Base-by-base conservation (phyloP, 30 jellyfish, hydroid and myxozoan genomes). In the Kudoa iwatai region DNA sequence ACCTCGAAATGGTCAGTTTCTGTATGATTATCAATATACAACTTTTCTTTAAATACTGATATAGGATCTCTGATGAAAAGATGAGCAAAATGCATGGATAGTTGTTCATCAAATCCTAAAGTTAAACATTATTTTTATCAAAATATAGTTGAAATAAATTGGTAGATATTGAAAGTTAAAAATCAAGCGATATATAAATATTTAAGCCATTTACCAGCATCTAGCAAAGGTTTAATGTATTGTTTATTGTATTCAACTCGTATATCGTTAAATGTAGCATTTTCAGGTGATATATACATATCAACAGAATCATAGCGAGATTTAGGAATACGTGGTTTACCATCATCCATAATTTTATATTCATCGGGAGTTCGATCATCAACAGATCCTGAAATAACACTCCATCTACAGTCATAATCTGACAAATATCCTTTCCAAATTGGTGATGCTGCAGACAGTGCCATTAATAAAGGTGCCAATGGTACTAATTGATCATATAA, bases 1-100 rank as follows among this genome's bases (percentile, higher is more conserved):
- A 74, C 94, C 88, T 74, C 94, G 45, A 74, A 74, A 42, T 74
- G 94, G 43, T 74, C 94, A 14, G 84, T 57, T 18, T 74, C 94
- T 25, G 36, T 63, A 35, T 61, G 84, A 32, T 74, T 65, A 53
- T 61, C 82, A 21, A 64, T 53, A 33, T 32, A 24, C 10, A 74
- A 47, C 54, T 74, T 74, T 57, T 74, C 94, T 20, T 82, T 43
- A 54, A 74, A 74, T 3, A 62, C 44, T 2, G 94, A 74, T 11
- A 74, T 53, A 13, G 94, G 94, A 47, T 74, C 94, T 15, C 94
- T 53, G 41, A 61, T 48, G 45, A 74, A 74, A 7, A 74, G 65
- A 38, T 74, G 94, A 17, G 88, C 88, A 34, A 74, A 43, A 35
- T 74, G 94, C 21, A 51, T 83, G 0, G 94, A 84, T 20, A 74